Evolutionary conservation across 2,797 vertebrate species (phyloP), one percentile per base, ranked within the genome.

Genomic region (Fratercula arctica): DNA sequence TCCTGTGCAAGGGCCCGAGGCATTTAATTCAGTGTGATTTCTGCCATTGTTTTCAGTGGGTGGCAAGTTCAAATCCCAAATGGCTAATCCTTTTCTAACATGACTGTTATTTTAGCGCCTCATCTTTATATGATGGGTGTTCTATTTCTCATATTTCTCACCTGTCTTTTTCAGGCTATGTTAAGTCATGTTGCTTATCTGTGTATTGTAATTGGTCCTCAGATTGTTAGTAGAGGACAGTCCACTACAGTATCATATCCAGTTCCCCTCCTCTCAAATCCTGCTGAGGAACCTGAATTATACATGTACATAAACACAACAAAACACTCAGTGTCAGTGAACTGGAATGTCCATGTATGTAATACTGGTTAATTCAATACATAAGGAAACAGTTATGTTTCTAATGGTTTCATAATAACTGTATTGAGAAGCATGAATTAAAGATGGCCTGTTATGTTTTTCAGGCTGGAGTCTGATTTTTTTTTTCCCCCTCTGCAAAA

Each of bases 21-120:
- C 67, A 20, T 89, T 83, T 86, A 68, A 90, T 90, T 91, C 70
- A 46, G 63, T 48, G 51, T 46, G 57, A 59, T 8, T 87, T 92
- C 87, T 89, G 21, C 84, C 72, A 84, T 85, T 92, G 64, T 87
- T 88, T 87, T 74, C 85, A 76, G 74, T 60, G 46, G 19, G 54
- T 76, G 54, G 83, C 74, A 88, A 84, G 43, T 87, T 92, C 70
- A 95, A 82, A 73, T 56, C 46, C n/a, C 48, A 87, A 93, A 67
- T 19, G 39, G 53, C 35, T 82, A 64, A 56, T 79, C 48, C 37
- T 81, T 92, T 84, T n/a, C 66, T 37, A 75, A 24, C 4, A 5
- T 9, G 19, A 53, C 54, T 56, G 37, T 73, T 77, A 48, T 54
- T 92, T 84, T 63, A 79, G 21, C 48, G 39, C 50, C 48, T 82